Base-by-base conservation (phyloP, 30 jellyfish, hydroid and myxozoan genomes). In the Pseudorhiza aurosa region DNA sequence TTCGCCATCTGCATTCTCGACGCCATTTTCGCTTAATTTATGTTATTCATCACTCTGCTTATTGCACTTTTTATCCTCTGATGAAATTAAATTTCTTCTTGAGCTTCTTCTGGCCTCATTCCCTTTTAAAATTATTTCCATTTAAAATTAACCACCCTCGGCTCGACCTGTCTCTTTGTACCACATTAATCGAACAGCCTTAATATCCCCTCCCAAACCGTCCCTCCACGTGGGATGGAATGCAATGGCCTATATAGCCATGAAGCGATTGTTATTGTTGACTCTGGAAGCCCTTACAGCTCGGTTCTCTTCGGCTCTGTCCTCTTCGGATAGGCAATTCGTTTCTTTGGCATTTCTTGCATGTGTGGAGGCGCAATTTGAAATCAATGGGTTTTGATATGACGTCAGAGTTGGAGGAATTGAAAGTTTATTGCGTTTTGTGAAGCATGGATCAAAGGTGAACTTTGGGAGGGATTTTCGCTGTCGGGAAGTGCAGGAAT, bases 311-410 rank as follows among this genome's bases (percentile, higher is more conserved):
- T 3, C 22, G 4, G 22, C 63, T 15, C 29, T 49, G 6, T 14
- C n/a, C 9, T 49, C n/a, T 49, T 49, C 63, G n/a, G 63, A 4
- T 49, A 3, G 63, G 7, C 55, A 42, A 14, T 15, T 15, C 6
- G n/a, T 49, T 49, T 49, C 9, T 12, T 49, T 12, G 29, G 63
- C 63, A 14, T 15, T 42, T 42, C 55, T 15, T 42, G 55, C 17
- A 8, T 15, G 45, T 64, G 77, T 26, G 77, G 21, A 64, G 77
- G 77, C 7, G 77, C 77, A 35, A 32, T 2, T 64, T 59, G 53
- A n/a, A 10, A 7, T 53, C 24, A 2, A 4, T 14, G 3, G 17
- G 4, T 53, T n/a, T 6, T 21, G 3, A 57, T 60, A 28, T 60
- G 75, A 60, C 77, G 77, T 64, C 77, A 64, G 50, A 64, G 36